Evolutionary conservation across 2,888 invertebrate genomes (phyloP).

Genomic region (Keiferia lycopersicella): DNA sequence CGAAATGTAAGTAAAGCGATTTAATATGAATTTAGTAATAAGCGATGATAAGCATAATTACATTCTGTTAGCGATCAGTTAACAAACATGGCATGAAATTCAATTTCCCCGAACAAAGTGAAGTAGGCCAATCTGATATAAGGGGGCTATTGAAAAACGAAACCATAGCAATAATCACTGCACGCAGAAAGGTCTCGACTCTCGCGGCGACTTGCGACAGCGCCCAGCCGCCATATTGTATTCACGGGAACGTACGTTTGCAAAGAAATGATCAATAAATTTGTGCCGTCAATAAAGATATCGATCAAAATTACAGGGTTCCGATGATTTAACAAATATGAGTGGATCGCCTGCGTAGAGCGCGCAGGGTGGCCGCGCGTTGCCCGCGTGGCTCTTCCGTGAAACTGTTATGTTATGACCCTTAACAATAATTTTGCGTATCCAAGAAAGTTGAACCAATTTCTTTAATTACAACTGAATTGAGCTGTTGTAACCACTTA

Average conservation of each 20-base stretch:
- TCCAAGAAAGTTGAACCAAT: constrained; percentile 68
- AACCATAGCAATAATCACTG: constrained; percentile 73
- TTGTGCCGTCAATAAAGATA: constrained; percentile 78
- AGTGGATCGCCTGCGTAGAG: constrained; percentile 64
- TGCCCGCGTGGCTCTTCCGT: constrained; percentile 71
- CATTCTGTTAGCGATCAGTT: constrained; percentile 40
- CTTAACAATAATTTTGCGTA: constrained; percentile 69
- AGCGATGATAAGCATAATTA: constrained; percentile 32
- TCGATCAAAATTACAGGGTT: constrained; percentile 81
- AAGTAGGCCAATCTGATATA: constrained; percentile 76
- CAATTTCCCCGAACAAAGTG: constrained; percentile 68
- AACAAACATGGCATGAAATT: constrained; percentile 60
- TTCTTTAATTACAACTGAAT: constrained; percentile 67
- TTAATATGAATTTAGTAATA: constrained; percentile 21
- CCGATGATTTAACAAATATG: constrained; percentile 80
- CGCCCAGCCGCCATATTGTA: constrained; percentile 66
- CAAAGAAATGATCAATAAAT: constrained; percentile 79
- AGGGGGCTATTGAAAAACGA: constrained; percentile 76
- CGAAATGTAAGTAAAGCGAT: neutral
- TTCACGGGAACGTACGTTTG: constrained; percentile 69
- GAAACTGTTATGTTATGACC: constrained; percentile 71
- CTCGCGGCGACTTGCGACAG: constrained; percentile 67
- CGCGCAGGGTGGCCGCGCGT: constrained; percentile 75
- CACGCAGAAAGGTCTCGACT: constrained; percentile 61
- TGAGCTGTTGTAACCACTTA: constrained; percentile 64